Evolutionary conservation across 2,888 invertebrate species (phyloP), one percentile per base, ranked within the genome.

Genomic region (Stomorhina lunata): DNA sequence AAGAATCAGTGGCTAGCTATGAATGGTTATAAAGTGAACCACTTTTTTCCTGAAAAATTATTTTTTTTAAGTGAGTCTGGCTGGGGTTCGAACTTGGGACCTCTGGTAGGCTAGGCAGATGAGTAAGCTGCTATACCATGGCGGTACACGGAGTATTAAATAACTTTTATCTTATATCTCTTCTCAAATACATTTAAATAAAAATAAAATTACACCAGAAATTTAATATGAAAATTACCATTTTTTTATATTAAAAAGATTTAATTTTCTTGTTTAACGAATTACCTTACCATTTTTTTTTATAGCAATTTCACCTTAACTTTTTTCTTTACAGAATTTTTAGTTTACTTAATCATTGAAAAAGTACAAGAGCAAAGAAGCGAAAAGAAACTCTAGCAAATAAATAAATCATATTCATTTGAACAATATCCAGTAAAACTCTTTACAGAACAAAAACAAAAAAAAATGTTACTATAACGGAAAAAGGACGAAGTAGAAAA

Each of bases 321-420:
- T 15, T 4, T 29, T 61, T 69, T 9, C 9, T 27, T 79, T 79
- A 2, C 40, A 66, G 59, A 79, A 40, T 65, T 57, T 40, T 50
- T 32, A 77, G 57, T 32, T 29, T 72, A n/a, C n/a, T 48, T 25
- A 10, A 15, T 9, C 34, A 15, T 45, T 57, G 7, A 43, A 81
- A 77, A 7, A 57, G 4, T 34, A 27, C n/a, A 53, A 55, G 4
- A 61, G 9, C 22, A 32, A 37, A 68, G 6, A 32, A 45, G 27
- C 27, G 6, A 6, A 25, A 45, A 53, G 10, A 12, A 59, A 29
- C 48, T 32, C 20, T 15, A 43, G 25, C 72, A 53, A 73, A 69
- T 53, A 61, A 76, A 82, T 82, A 79, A 82, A 82, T 79, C 59
- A 79, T 59, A 66, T 78, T 65, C 43, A 65, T 34, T 17, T 25